phyloP scores from a whole-genome alignment of 2,113 vertebrate species.

The Lamprotornis superbus region DNA sequence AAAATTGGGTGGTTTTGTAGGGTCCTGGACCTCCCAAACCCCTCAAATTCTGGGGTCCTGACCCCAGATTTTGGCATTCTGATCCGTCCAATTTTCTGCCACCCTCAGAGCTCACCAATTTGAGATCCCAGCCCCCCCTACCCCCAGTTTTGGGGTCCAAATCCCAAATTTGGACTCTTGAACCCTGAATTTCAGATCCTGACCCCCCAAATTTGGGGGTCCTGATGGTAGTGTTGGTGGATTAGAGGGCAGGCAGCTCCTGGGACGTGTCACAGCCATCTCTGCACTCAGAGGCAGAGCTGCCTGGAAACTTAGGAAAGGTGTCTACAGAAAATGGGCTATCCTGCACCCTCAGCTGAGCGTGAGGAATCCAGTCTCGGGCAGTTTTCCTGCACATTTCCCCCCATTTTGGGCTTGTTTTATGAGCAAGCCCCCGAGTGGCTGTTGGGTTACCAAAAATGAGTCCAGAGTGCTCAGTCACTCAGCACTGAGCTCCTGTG shows the following conservation, averaged over 20 bases:
- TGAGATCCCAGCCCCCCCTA: not conserved
- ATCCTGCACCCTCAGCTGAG: not conserved
- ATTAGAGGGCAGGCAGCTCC: not conserved
- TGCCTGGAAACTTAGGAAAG: not conserved
- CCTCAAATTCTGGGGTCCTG: not conserved
- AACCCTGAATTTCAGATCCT: not conserved
- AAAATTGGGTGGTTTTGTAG: not conserved
- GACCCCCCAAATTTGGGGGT: accelerated
- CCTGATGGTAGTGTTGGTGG: accelerated
- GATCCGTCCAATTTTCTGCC: not conserved
- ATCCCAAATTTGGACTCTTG: not conserved
- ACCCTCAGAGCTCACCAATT: not conserved
- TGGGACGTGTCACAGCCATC: accelerated
- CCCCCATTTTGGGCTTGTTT: not conserved
- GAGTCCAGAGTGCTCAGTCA: not conserved
- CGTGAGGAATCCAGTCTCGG: not conserved
- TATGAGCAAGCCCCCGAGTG: accelerated
- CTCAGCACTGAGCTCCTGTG: not conserved
- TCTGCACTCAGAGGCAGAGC: not conserved
- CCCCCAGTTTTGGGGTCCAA: not conserved
- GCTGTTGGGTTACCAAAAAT: not conserved
- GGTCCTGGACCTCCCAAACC: not conserved
- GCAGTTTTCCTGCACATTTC: not conserved
- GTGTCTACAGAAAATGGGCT: accelerated
- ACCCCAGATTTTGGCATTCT: not conserved